A percentile compares a stretch with the other conserved stretches of the same genome.
These are phyloP conservation scores for Graptemys geographica DNA, from an alignment of 2,797 vertebrate species.

Conservation along the genomic window DNA sequence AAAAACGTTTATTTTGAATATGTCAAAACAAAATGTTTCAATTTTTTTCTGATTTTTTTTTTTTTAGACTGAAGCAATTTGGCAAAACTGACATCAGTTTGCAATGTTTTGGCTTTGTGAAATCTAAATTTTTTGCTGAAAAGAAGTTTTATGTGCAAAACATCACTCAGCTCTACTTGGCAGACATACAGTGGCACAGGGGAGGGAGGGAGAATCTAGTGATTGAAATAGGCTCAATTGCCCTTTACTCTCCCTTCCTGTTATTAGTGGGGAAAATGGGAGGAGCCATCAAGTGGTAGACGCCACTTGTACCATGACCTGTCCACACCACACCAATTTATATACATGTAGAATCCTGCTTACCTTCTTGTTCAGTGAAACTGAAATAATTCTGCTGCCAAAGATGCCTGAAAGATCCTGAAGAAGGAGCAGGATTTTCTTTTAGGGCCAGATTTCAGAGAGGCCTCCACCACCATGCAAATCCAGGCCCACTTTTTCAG, in stretches of 20 bases:
- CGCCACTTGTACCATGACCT: not conserved
- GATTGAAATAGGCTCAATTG: too few relatives aligned
- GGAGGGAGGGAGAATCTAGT: too few relatives aligned
- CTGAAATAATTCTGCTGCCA: not conserved
- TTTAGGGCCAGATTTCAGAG: not conserved
- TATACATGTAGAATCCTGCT: not conserved
- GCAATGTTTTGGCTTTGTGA: too few relatives aligned
- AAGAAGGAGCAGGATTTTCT: not conserved
- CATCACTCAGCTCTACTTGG: too few relatives aligned
- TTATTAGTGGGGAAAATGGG: not conserved
- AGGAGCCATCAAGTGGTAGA: not conserved
- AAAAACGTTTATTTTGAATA: too few relatives aligned
- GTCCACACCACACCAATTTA: not conserved
- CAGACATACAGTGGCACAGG: too few relatives aligned
- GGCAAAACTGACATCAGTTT: too few relatives aligned
- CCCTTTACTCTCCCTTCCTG: not conserved
- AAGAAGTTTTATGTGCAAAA: too few relatives aligned
- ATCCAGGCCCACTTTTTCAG: not conserved
- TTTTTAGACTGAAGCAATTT: too few relatives aligned
- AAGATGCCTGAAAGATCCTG: not conserved
- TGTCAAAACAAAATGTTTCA: too few relatives aligned
- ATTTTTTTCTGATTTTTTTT: too few relatives aligned
- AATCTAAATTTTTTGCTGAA: too few relatives aligned
- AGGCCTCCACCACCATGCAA: not conserved
- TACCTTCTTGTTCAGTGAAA: not conserved